Percentiles rank a stretch among this genome's conserved stretches.
Conservation (phyloP, 1,140 invertebrate species). For the Paraescarpia echinospica region DNA sequence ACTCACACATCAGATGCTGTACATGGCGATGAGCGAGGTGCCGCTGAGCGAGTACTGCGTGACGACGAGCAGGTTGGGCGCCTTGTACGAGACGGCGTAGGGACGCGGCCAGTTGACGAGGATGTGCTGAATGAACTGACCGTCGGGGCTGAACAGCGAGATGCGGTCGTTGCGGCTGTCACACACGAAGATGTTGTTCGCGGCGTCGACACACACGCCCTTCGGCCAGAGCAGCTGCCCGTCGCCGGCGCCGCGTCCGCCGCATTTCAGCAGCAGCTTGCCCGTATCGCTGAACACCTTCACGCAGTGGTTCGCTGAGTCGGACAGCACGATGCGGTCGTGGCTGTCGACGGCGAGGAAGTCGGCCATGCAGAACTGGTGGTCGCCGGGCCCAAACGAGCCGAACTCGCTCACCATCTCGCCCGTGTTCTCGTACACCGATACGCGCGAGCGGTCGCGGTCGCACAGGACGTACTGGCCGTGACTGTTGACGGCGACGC, state of each 20-base stretch:
- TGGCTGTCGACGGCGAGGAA: constrained; percentile 29
- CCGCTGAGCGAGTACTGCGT: constrained; percentile 39
- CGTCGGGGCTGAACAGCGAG: constrained; percentile 35
- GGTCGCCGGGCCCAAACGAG: constrained; percentile 23
- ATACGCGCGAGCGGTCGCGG: constrained; percentile 22
- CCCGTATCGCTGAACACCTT: constrained; percentile 41
- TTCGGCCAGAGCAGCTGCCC: constrained; percentile 84
- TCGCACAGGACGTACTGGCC: constrained; percentile 24
- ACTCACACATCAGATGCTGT: neutral
- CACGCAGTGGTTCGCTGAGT: constrained; percentile 47
- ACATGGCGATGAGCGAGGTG: neutral
- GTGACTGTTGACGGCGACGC: constrained; percentile 22
- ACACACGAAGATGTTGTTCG: constrained; percentile 80
- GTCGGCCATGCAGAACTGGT: constrained; percentile 30
- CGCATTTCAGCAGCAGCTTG: constrained; percentile 64
- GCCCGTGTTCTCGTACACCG: constrained; percentile 18
- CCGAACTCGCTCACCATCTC: constrained; percentile 28
- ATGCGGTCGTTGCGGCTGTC: constrained; percentile 85
- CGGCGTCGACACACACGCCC: constrained; percentile 81
- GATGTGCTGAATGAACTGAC: constrained; percentile 37
- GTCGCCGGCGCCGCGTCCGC: constrained; percentile 70
- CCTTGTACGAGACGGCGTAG: constrained; percentile 15
- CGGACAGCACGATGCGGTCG: constrained; percentile 40
- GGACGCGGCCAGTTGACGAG: constrained; percentile 28
- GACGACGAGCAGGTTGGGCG: constrained; percentile 14